phyloP scores from a whole-genome alignment of 2,113 vertebrate species.

The Barbus barbus region DNA sequence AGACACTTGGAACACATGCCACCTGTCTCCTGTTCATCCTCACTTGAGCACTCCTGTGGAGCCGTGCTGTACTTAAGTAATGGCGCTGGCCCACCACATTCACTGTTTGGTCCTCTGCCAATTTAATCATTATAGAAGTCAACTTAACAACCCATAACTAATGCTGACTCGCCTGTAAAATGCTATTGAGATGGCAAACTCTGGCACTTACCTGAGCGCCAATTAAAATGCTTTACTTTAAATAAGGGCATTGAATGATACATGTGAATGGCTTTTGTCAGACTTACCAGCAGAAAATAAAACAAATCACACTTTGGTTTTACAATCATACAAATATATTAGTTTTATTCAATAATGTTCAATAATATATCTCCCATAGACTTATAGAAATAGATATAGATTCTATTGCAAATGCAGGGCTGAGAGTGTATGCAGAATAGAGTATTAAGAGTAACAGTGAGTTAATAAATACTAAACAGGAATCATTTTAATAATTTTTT shows the following conservation, averaged over 20 bases:
- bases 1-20: neutral
- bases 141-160: constrained; percentile 65
- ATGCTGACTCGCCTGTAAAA: constrained; percentile 52
- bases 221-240: constrained; percentile 16
- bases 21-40: neutral
- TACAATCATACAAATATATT: constrained; percentile 88
- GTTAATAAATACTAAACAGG: constrained; percentile 73
- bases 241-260: neutral
- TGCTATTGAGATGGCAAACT: neutral
- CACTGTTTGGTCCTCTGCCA: constrained; percentile 64
- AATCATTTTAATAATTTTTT: constrained; percentile 57
- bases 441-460: constrained; percentile 58
- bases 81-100: constrained; percentile 25
- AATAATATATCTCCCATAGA: constrained; percentile 77
- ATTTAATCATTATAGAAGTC: constrained; percentile 75
- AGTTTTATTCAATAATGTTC: constrained; percentile 83
- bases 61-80: constrained; percentile 57
- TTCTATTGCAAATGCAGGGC: constrained; percentile 80
- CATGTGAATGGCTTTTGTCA: neutral
- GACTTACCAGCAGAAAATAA: constrained; percentile 45
- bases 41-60: neutral
- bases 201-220: neutral
- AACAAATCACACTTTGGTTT: constrained; percentile 50
- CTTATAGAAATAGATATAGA: constrained; percentile 80
- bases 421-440: constrained; percentile 60